Base-by-base conservation (phyloP, 37 sponge, comb jelly and placozoan species). In the Ephydatia muelleri region DNA sequence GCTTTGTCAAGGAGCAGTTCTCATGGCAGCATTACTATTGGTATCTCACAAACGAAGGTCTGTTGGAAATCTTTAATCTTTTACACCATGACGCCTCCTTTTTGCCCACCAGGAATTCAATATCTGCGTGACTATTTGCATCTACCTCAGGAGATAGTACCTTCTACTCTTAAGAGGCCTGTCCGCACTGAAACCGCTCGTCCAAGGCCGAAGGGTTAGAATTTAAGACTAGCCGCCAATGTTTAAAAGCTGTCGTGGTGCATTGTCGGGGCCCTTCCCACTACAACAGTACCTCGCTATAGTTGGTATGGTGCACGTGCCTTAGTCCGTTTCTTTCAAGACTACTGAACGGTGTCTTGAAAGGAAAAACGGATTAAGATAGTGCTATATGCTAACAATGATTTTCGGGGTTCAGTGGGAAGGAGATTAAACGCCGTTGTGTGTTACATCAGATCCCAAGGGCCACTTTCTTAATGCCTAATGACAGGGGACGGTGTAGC, bases 21-120 rank as follows among this genome's bases (percentile, higher is more conserved):
- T 90, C 90, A 0, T 98, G 99, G 99, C 83, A 84, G 72, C 91
- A 96, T 82, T 98, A 85, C 90, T 98, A 96, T 85, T 98, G 96
- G 96, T 96, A 92, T 79, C 78, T 98, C 16, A 96, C 94, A 27
- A 98, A 98, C 85, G 99, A 98, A 57, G 99, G 96, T 85, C 49
- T 21, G 82, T 82, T 0, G n/a, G 9, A 3, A 6, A 5, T 9
- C 13, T 16, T 23, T 2, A 29, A 2, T 14, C 13, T 29, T 69
- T 8, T 3, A 36, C 70, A 6, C 2, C 3, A 26, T 68, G 11
- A 13, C 66, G 28, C 32, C 43, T 25, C 0, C 13, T 36, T 16
- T 70, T 64, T 21, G 31, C 28, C 39, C 14, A 36, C 12, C 70
- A 93, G 94, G 97, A 48, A 96, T 98, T 35, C 92, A 96, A 66